Evolutionary conservation across 1,140 invertebrate genomes (phyloP), one percentile per base, ranked within the genome.

Genomic region (Tetragonula clypearis): DNA sequence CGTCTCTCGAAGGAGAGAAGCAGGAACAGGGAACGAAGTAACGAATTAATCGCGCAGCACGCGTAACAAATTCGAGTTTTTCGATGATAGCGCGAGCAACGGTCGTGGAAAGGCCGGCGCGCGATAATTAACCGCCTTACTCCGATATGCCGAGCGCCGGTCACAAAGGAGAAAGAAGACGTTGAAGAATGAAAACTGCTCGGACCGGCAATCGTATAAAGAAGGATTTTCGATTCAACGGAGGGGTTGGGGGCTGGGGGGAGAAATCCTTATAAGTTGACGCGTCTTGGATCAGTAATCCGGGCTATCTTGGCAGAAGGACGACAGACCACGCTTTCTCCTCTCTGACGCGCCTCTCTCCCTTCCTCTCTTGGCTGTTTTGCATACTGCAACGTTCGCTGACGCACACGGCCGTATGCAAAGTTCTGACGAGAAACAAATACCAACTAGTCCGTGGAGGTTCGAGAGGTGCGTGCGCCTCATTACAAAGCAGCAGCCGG

Each of bases 391-490:
- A 76, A 74, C 56, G 85, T 68, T 78, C 85, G 83, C 66, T 86
- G 90, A 83, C 86, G 68, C 76, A 86, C 87, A 79, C 73, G 78
- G 68, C 56, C 87, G 85, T 78, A 90, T 90, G 87, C 87, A 89
- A 89, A 90, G 79, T 86, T 82, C 87, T 89, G 88, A 90, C 88
- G 88, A 87, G 88, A 90, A 90, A 85, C 88, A 90, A 90, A 90
- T 88, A 90, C 76, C 85, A 88, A 90, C 88, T 76, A 90, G 82
- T 85, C 79, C 30, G 66, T 69, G 72, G 80, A 87, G 79, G 86
- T 89, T 88, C 69, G 87, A 73, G 62, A 89, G 81, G 88, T 88
- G 83, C 88, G 84, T 90, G 86, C 83, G 74, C 30, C 77, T 89
- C 86, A 90, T 90, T 86, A 84, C 73, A 90, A 89, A 90, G 26